Percentiles rank a stretch among this genome's conserved stretches.
phyloP scores from a whole-genome alignment of 2,888 invertebrate species.

The Iphiclides podalirius region DNA sequence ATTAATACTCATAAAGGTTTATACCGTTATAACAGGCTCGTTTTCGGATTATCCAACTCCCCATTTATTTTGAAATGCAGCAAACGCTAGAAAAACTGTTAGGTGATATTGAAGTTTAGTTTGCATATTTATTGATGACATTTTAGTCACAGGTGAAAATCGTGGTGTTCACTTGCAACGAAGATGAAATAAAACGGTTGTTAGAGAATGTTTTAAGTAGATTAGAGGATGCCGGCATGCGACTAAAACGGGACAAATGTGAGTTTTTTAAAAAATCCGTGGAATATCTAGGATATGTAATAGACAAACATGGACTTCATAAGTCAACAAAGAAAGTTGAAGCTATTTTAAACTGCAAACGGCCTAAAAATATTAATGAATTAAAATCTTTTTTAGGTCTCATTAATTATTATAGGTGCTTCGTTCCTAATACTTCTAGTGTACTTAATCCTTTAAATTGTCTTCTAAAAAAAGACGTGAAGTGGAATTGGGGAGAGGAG shows the following conservation, averaged over 20 bases:
- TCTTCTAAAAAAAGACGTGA: conserved; percentile 15
- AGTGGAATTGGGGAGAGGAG: conserved; percentile 19
- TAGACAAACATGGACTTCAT: conserved; percentile 22
- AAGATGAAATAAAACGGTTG: too few species aligned
- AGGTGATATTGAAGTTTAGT: neutral
- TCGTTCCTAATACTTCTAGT: conserved; percentile 10
- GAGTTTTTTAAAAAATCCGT: conserved; percentile 17
- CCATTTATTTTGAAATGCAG: neutral
- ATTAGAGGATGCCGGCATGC: conserved; percentile 19
- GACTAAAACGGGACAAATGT: conserved; percentile 10
- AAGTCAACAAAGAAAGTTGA: conserved; percentile 17
- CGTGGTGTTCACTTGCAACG: neutral
- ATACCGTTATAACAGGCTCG: conserved; percentile 18
- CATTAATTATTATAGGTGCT: conserved; percentile 6
- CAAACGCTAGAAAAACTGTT: neutral
- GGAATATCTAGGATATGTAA: conserved; percentile 24
- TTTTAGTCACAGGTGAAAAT: conserved; percentile 10
- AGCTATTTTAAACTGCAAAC: conserved; percentile 17
- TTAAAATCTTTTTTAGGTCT: neutral
- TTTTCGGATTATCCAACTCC: conserved; percentile 14
- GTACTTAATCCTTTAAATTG: conserved; percentile 17
- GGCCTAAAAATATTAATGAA: neutral
- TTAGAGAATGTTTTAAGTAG: conserved; percentile 13
- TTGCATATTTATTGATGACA: conserved; percentile 23
- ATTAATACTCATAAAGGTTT: conserved; percentile 26